phyloP scores from a whole-genome alignment of 2,113 vertebrate species.

The Dipodomys ordii region DNA sequence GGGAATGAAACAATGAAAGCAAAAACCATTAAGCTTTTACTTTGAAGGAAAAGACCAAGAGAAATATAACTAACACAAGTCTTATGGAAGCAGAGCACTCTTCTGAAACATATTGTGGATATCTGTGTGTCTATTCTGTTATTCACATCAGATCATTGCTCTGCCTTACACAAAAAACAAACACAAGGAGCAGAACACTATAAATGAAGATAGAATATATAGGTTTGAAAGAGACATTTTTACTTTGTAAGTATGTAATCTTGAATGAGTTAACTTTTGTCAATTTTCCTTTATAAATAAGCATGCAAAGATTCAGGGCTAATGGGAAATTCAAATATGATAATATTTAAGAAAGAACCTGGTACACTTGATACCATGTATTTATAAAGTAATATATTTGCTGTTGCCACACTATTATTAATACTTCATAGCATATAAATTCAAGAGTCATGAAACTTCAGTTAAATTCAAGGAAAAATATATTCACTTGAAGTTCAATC shows the following conservation, averaged over 20 bases:
- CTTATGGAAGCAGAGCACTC: neutral
- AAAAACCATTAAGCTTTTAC: neutral
- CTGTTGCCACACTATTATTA: conserved; percentile 18
- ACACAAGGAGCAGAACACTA: neutral
- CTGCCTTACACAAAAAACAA: neutral
- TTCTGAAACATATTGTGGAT: neutral
- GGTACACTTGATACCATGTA: neutral
- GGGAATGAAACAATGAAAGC: neutral
- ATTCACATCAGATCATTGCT: neutral
- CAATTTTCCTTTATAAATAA: conserved; percentile 9
- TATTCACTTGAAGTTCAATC: conserved; percentile 26
- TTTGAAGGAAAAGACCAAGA: neutral
- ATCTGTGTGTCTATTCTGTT: neutral
- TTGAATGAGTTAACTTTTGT: neutral
- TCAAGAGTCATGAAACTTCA: neutral
- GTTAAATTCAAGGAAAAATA: conserved; percentile 54
- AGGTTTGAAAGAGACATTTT: conserved; percentile 7
- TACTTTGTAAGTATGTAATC: conserved; percentile 4
- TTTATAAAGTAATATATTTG: conserved; percentile 7
- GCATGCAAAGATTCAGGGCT: neutral
- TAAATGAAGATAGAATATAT: neutral
- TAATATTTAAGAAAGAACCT: neutral
- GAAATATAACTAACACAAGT: neutral
- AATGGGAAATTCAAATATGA: neutral
- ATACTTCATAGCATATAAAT: conserved; percentile 19